phyloP scores from a whole-genome alignment of 2,113 vertebrate species.

The Dromiciops gliroides region DNA sequence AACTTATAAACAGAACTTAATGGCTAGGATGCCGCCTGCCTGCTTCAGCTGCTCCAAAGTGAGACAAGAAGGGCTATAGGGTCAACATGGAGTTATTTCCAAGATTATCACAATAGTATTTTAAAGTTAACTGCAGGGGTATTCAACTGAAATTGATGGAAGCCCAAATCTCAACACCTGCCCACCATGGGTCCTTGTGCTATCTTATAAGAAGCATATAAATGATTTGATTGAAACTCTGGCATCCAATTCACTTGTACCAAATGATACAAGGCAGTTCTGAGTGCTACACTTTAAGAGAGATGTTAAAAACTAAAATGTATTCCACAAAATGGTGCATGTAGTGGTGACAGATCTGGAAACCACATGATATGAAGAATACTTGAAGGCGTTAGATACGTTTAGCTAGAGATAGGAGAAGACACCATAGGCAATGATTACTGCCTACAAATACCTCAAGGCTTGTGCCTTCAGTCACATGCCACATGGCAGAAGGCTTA shows the following conservation, averaged over 20 bases:
- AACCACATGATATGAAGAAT: neutral
- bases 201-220: neutral
- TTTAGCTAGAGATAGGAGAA: neutral
- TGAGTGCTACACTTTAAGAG: neutral
- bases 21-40: accelerated
- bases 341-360: neutral
- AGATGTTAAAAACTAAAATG: neutral
- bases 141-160: neutral
- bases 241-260: neutral
- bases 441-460: neutral
- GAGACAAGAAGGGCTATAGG: neutral
- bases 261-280: neutral
- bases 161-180: neutral
- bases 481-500: neutral
- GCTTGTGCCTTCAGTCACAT: too few relatives aligned
- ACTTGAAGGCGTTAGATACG: neutral
- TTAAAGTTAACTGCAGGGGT: neutral
- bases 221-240: neutral
- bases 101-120: neutral
- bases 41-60: neutral
- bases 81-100: neutral
- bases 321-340: neutral
- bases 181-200: neutral
- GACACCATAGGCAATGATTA: neutral
- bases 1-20: neutral